These are phyloP conservation scores for Tetheella fluctuosa DNA, from an alignment of 2,888 invertebrate species.

Conservation along the genomic window DNA sequence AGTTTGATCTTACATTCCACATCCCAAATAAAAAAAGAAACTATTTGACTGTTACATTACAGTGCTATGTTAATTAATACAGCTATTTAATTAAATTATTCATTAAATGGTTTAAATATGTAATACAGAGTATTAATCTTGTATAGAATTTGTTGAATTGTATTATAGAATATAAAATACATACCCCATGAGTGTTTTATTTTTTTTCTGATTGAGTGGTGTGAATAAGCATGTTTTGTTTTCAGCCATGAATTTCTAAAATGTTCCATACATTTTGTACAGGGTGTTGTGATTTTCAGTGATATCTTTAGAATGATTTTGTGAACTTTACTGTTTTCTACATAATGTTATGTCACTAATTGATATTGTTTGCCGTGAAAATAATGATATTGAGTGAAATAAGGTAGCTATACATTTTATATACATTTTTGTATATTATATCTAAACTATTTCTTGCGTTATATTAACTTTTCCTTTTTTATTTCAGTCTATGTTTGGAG, in stretches of 20 bases:
- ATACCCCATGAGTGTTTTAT: conserved; percentile 52
- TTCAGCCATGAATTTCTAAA: conserved; percentile 16
- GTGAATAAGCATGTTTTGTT: conserved; percentile 29
- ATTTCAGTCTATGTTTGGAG: conserved; percentile 78
- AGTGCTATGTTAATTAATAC: conserved; percentile 15
- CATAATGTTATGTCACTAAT: conserved; percentile 13
- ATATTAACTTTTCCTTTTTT: conserved; percentile 39
- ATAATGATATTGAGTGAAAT: neutral
- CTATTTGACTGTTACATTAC: conserved; percentile 16
- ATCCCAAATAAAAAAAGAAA: conserved; percentile 23
- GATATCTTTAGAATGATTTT: conserved; percentile 17
- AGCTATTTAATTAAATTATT: conserved; percentile 44
- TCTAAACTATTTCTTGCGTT: conserved; percentile 16
- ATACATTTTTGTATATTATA: conserved; percentile 24
- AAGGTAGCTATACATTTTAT: conserved; percentile 12
- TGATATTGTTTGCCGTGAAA: conserved; percentile 21
- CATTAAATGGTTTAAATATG: conserved; percentile 34
- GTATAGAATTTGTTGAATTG: conserved; percentile 71
- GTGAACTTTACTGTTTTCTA: conserved; percentile 19
- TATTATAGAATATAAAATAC: conserved; percentile 67
- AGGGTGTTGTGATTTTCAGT: conserved; percentile 13
- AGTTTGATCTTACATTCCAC: conserved; percentile 56
- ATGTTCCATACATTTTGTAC: conserved; percentile 10
- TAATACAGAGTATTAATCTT: conserved; percentile 62
- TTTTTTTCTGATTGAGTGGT: conserved; percentile 34